Conservation (phyloP, 2,888 invertebrate species). For the Fragum sueziense region DNA sequence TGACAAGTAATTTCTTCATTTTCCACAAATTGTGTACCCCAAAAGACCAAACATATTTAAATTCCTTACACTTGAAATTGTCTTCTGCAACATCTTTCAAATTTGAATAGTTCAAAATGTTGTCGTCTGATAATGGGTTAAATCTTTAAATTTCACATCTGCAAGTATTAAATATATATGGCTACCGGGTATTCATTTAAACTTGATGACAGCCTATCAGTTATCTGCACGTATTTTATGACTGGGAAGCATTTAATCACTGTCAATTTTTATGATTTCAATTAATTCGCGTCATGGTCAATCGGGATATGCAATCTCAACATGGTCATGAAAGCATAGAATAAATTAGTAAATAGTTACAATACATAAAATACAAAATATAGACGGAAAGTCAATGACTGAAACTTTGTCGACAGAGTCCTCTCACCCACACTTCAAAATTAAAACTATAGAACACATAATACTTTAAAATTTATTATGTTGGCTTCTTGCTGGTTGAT, state of each 20-base stretch:
- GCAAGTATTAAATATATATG: neutral
- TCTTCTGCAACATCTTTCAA: no score
- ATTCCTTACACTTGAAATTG: no score
- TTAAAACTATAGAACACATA: neutral
- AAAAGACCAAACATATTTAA: no score
- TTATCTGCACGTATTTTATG: constrained; percentile 6
- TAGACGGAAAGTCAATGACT: neutral
- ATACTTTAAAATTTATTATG: neutral
- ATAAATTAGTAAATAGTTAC: no score
- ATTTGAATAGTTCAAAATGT: no score
- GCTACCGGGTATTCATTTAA: neutral
- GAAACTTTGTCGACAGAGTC: neutral
- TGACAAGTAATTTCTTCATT: no score
- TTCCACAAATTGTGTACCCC: no score
- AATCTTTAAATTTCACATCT: no score
- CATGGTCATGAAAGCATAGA: neutral
- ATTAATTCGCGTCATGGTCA: constrained; percentile 10
- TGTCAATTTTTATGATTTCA: constrained; percentile 10
- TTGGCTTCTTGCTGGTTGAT: no score
- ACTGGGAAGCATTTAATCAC: constrained; percentile 15
- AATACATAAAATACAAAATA: no score
- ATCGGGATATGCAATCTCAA: neutral
- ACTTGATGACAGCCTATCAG: constrained; percentile 11
- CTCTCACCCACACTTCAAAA: neutral
- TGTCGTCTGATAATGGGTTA: no score